Conservation (phyloP, 2,888 invertebrate genomes). For the Lasioglossum lativentre region DNA sequence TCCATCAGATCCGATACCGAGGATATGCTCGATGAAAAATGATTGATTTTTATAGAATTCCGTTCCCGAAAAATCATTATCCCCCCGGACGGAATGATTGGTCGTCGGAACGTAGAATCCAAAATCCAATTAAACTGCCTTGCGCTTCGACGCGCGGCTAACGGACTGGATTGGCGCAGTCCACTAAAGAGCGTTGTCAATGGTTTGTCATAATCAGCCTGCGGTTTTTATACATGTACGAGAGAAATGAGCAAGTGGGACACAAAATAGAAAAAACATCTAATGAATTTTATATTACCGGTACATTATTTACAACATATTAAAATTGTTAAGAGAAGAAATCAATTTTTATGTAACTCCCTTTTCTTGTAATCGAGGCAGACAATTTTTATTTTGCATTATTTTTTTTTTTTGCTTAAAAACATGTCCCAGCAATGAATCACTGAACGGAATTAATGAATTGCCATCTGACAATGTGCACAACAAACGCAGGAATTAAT, state of each 20-base stretch:
- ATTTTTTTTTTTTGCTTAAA: too few relatives aligned
- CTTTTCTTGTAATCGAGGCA: too few relatives aligned
- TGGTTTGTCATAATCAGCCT: background rate
- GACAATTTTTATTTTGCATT: too few relatives aligned
- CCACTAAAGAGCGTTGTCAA: background rate
- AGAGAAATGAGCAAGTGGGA: background rate
- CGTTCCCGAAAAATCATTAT: conserved; percentile 20
- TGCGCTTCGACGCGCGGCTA: background rate
- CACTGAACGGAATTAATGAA: too few relatives aligned
- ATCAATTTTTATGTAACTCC: background rate
- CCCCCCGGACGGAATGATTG: background rate
- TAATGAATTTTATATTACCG: background rate
- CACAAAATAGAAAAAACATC: too few relatives aligned
- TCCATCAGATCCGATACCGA: background rate
- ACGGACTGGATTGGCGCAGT: background rate
- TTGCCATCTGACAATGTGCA: background rate
- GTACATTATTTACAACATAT: background rate
- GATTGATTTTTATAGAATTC: conserved; percentile 23
- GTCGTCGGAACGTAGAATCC: background rate
- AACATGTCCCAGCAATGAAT: too few relatives aligned
- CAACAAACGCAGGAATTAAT: background rate
- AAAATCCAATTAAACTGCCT: conserved; percentile 2
- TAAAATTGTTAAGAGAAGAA: background rate
- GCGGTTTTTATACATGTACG: too few relatives aligned
- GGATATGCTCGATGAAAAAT: background rate